Evolutionary conservation across 2,797 vertebrate genomes (phyloP).

Genomic region (Steatocranus sp.): DNA sequence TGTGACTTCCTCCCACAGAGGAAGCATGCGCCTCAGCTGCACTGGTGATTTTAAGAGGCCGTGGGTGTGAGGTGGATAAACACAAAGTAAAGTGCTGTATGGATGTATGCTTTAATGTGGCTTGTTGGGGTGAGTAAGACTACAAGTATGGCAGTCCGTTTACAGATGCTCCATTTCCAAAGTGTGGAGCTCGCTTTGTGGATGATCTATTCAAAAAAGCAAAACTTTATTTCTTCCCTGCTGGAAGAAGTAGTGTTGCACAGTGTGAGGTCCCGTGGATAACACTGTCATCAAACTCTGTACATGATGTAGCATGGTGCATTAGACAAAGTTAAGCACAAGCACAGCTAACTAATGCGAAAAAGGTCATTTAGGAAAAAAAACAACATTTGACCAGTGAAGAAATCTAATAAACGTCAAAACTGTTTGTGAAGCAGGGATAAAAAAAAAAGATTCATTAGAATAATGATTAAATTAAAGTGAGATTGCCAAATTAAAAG

Average conservation of each 20-base stretch:
- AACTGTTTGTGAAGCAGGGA: neutral
- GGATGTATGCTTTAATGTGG: neutral
- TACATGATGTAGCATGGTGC: neutral
- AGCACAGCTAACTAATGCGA: neutral
- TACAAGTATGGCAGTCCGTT: neutral
- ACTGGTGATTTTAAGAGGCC: neutral
- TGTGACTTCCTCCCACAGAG: neutral
- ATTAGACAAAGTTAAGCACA: neutral
- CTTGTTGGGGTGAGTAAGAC: neutral
- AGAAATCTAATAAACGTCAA: neutral
- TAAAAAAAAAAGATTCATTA: neutral
- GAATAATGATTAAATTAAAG: neutral
- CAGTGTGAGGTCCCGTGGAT: neutral
- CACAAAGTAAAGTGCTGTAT: neutral
- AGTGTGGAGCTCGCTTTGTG: neutral
- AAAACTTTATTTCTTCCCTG: neutral
- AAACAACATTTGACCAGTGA: neutral
- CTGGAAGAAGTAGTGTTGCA: neutral
- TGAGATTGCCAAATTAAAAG: neutral
- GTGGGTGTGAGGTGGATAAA: neutral
- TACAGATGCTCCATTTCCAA: neutral
- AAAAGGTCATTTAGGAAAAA: neutral
- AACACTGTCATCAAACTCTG: neutral
- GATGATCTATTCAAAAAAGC: neutral
- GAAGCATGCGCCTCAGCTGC: neutral